Percentiles rank a stretch among this genome's conserved stretches.
These are phyloP conservation scores for Archips crataeganus DNA, from an alignment of 2,888 invertebrate genomes.

Conservation along the genomic window DNA sequence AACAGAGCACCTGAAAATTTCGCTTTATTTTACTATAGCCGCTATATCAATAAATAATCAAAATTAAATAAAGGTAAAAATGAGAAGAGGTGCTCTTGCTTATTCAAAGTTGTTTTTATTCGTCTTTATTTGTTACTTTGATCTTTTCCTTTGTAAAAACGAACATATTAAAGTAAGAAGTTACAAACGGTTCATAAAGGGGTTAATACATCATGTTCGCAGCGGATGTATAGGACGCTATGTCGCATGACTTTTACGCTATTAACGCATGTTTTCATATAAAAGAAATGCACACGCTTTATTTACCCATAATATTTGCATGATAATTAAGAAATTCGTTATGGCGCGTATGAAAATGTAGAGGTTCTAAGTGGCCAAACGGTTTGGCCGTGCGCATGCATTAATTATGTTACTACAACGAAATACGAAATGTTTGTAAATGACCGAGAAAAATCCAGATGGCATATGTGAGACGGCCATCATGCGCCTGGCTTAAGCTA, in stretches of 20 bases:
- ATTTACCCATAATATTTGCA: slow-evolving; percentile 65
- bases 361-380: slow-evolving; percentile 58
- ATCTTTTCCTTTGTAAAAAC: too few relatives aligned
- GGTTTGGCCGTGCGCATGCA: slow-evolving; percentile 71
- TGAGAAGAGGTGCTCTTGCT: too few relatives aligned
- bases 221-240: not conserved
- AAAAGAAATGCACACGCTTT: slow-evolving; percentile 56
- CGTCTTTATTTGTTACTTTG: too few relatives aligned
- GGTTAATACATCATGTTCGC: too few relatives aligned
- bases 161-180: too few relatives aligned
- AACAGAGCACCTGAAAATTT: too few relatives aligned
- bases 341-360: slow-evolving; percentile 66
- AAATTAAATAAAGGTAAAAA: too few relatives aligned
- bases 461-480: slow-evolving; percentile 18
- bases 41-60: too few relatives aligned
- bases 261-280: slow-evolving; percentile 36
- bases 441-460: slow-evolving; percentile 55
- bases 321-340: slow-evolving; percentile 68
- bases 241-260: not conserved
- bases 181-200: too few relatives aligned
- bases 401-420: slow-evolving; percentile 72
- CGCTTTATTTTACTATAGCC: too few relatives aligned
- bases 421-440: slow-evolving; percentile 62
- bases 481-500: slow-evolving; percentile 7
- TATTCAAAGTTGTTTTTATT: too few relatives aligned